Evolutionary conservation across 2,888 invertebrate genomes (phyloP).

Genomic region (Tenthredo amoena): DNA sequence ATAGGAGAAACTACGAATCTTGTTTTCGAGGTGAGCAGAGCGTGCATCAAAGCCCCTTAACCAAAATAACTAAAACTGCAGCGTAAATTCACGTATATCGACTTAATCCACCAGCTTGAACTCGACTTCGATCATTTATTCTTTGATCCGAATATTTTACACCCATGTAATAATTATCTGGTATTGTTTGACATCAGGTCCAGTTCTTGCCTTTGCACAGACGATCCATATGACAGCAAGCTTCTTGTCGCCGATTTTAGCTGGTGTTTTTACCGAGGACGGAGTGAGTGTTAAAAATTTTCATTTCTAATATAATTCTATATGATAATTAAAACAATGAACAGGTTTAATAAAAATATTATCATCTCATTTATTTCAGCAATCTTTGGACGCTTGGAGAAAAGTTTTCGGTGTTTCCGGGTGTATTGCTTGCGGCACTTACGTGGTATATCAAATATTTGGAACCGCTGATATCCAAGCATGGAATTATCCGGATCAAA

Average conservation of each 20-base stretch:
- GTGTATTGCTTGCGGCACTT: slow-evolving; percentile 82
- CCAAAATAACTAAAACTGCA: no score
- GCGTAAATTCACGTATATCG: neutral
- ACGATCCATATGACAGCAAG: slow-evolving; percentile 89
- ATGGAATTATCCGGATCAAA: slow-evolving; percentile 79
- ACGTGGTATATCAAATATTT: slow-evolving; percentile 83
- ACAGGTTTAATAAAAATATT: neutral
- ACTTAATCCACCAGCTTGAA: neutral
- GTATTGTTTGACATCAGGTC: slow-evolving; percentile 73
- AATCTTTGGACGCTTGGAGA: slow-evolving; percentile 81
- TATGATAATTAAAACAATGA: no score
- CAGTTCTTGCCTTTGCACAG: slow-evolving; percentile 86
- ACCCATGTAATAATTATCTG: neutral
- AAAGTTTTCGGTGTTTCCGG: slow-evolving; percentile 84
- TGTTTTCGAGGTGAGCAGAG: no score
- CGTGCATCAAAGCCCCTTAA: no score
- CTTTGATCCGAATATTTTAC: neutral
- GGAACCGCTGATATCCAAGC: slow-evolving; percentile 83
- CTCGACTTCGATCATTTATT: neutral
- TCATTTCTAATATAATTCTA: neutral
- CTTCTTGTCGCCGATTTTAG: slow-evolving; percentile 84
- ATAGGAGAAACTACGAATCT: no score
- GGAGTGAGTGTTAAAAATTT: slow-evolving; percentile 77
- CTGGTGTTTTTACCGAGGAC: slow-evolving; percentile 82
- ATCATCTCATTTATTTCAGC: slow-evolving; percentile 66